phyloP scores from a whole-genome alignment of 2,113 vertebrate genomes.

The Callionymus lyra region DNA sequence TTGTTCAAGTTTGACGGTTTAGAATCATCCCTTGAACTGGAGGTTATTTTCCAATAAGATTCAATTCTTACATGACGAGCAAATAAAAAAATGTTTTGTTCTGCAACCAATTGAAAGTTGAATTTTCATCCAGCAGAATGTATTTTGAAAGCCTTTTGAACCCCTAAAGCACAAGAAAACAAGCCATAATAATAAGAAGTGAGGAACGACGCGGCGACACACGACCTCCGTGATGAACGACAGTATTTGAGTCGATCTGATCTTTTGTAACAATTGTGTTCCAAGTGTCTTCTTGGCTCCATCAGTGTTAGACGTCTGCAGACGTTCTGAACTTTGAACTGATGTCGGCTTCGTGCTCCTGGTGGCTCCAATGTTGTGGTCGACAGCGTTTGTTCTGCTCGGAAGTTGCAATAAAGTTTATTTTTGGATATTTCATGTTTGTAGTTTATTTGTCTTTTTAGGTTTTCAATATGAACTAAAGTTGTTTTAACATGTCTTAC shows the following conservation, averaged over 20 bases:
- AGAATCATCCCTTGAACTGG: no score
- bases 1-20: no score
- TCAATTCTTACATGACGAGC: no score
- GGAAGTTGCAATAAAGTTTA: constrained; percentile 93
- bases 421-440: constrained; percentile 80
- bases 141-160: no score
- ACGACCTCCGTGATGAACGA: constrained; percentile 26
- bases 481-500: no score
- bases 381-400: constrained; percentile 61
- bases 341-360: constrained; percentile 26
- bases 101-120: no score
- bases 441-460: no score
- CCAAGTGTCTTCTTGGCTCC: constrained; percentile 17
- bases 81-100: no score
- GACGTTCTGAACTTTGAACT: not conserved
- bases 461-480: no score
- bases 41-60: no score
- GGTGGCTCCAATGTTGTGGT: constrained; percentile 18
- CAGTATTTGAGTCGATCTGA: constrained; percentile 46
- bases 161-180: no score
- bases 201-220: constrained; percentile 16
- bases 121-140: no score
- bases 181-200: not conserved
- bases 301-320: constrained; percentile 28
- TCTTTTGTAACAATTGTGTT: constrained; percentile 22